A percentile compares a stretch with the other conserved stretches of the same genome.
Conservation (phyloP, 2,888 invertebrate species). For the Ophioninae sp. region DNA sequence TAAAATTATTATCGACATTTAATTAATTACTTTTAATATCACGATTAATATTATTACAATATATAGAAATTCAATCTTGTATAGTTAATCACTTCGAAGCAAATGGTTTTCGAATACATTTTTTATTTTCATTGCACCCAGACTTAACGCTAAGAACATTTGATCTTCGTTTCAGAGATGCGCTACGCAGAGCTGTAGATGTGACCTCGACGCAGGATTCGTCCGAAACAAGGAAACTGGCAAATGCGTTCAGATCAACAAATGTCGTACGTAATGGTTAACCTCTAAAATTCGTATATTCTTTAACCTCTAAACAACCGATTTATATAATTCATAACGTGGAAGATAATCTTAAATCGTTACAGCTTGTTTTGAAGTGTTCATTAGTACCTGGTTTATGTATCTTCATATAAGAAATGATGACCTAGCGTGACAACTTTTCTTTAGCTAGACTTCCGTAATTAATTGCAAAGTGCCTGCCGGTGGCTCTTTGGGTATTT, state of each 20-base stretch:
- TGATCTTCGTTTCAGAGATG: conserved; percentile 12
- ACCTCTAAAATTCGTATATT: neutral
- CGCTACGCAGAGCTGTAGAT: conserved; percentile 2
- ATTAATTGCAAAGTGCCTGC: conserved; percentile 11
- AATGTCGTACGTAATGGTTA: conserved; percentile 24
- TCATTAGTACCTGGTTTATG: neutral
- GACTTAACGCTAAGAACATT: neutral
- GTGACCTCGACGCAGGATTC: conserved; percentile 9
- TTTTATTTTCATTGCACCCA: neutral
- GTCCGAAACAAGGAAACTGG: conserved; percentile 13
- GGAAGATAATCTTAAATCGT: neutral
- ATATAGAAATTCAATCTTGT: too few relatives aligned
- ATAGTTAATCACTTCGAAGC: too few relatives aligned
- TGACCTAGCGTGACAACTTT: neutral
- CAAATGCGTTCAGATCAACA: neutral
- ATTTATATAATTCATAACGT: neutral
- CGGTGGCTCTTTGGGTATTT: conserved; percentile 25
- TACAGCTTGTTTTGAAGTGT: neutral
- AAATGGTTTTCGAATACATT: neutral
- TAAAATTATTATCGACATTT: too few relatives aligned
- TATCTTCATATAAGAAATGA: neutral
- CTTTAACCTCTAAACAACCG: neutral
- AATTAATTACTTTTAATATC: too few relatives aligned
- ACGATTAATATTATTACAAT: too few relatives aligned
- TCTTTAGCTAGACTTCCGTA: neutral